Percentiles rank a stretch among this genome's conserved stretches.
These are phyloP conservation scores for Parazoanthus atlanticus DNA, from an alignment of 92 coral and sea anemone genomes.

Conservation along the genomic window DNA sequence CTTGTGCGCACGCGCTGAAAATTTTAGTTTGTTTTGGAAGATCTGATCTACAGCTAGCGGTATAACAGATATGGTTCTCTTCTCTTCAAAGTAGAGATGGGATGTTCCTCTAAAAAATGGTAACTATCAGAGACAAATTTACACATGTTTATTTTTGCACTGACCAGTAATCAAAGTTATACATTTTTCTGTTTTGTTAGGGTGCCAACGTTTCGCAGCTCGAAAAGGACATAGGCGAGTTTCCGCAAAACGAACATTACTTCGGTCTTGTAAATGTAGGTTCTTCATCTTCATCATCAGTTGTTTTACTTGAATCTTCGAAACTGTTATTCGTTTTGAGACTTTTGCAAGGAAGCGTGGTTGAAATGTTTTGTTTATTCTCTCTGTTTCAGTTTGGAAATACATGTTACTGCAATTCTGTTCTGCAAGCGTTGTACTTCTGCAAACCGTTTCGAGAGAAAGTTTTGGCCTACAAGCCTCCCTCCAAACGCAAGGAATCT, in stretches of 20 bases:
- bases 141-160: not conserved
- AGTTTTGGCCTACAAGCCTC: conserved; percentile 90
- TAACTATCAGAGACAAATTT: not conserved
- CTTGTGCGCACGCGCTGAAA: conserved; percentile 32
- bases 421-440: conserved; percentile 95
- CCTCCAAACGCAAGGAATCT: conserved; percentile 92
- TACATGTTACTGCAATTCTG: conserved; percentile 98
- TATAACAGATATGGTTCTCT: not conserved
- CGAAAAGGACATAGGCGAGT: conserved; percentile 98
- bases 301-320: not conserved
- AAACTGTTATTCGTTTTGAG: not conserved
- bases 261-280: conserved; percentile 98
- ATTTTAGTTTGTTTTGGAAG: conserved; percentile 4
- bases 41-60: not conserved
- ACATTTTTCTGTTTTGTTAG: conserved; percentile 51
- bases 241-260: conserved; percentile 98
- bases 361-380: not conserved
- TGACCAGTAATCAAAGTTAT: not conserved
- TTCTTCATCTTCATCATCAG: not conserved
- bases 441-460: conserved; percentile 98
- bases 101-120: conserved; percentile 15
- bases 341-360: not conserved
- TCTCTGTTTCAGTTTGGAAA: conserved; percentile 84
- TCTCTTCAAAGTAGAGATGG: not conserved
- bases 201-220: conserved; percentile 98